These are phyloP conservation scores for Thymelicus lineola DNA, from an alignment of 2,888 invertebrate species.

Conservation along the genomic window DNA sequence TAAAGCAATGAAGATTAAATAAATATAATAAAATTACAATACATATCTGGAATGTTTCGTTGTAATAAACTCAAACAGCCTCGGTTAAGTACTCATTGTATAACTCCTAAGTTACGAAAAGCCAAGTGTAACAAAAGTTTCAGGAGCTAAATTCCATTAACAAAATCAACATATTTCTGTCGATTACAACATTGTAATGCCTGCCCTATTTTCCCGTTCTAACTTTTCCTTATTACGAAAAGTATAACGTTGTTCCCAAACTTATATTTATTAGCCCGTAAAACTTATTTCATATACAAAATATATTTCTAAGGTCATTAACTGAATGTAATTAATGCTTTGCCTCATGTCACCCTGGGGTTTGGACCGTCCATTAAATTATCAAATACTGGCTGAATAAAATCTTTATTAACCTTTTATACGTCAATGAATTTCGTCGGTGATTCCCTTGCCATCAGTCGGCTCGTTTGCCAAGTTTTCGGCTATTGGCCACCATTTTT, in stretches of 20 bases:
- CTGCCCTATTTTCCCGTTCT: constrained; percentile 16
- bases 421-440: too few relatives aligned
- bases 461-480: too few relatives aligned
- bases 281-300: constrained; percentile 9
- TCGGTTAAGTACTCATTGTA: background rate
- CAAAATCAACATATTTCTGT: constrained; percentile 26
- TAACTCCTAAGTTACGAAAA: background rate
- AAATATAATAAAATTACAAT: too few relatives aligned
- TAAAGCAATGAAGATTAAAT: too few relatives aligned
- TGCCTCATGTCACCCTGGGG: background rate
- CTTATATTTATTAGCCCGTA: constrained; percentile 25
- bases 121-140: constrained; percentile 10
- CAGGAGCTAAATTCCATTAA: constrained; percentile 14
- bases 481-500: too few relatives aligned
- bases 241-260: constrained; percentile 27
- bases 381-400: background rate
- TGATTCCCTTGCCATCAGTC: too few relatives aligned
- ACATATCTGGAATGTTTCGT: background rate
- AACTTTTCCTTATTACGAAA: constrained; percentile 32
- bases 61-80: background rate
- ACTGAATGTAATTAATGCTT: background rate
- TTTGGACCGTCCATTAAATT: background rate
- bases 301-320: background rate
- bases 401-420: background rate
- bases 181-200: constrained; percentile 23